These are phyloP conservation scores for Leuciscus waleckii DNA, from an alignment of 2,797 vertebrate species.

Conservation along the genomic window DNA sequence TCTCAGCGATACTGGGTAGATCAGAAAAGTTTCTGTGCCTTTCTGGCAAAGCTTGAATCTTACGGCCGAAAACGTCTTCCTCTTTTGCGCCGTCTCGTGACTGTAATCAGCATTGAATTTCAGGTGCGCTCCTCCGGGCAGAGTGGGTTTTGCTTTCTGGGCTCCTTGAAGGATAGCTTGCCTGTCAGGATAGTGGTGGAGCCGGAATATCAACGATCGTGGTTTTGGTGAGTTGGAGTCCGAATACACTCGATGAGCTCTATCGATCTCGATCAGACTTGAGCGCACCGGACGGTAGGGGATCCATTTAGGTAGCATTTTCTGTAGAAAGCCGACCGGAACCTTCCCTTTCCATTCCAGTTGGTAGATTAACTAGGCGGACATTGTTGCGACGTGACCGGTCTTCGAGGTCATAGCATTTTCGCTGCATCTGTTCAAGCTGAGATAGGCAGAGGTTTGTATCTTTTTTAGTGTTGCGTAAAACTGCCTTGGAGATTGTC, in stretches of 20 bases:
- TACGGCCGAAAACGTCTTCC: background rate
- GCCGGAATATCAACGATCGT: background rate
- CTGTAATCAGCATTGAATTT: background rate
- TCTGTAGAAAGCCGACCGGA: background rate
- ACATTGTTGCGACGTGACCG: background rate
- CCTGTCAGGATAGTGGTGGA: background rate
- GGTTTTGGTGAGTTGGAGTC: background rate
- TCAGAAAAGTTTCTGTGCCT: background rate
- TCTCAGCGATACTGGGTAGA: background rate
- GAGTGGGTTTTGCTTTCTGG: background rate
- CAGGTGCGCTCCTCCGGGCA: background rate
- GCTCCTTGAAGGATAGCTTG: background rate
- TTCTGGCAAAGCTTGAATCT: background rate
- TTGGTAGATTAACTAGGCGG: background rate
- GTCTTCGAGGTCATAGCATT: background rate
- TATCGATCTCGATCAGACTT: background rate
- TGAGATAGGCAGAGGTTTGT: background rate
- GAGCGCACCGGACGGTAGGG: background rate
- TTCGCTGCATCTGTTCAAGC: background rate
- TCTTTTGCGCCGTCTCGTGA: background rate
- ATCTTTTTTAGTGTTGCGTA: background rate
- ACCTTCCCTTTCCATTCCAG: background rate
- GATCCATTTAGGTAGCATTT: slow-evolving; percentile 8
- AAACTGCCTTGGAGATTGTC: background rate
- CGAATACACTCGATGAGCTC: background rate